These are phyloP conservation scores for Polydrusus cervinus DNA, from an alignment of 2,888 invertebrate genomes.

Conservation along the genomic window DNA sequence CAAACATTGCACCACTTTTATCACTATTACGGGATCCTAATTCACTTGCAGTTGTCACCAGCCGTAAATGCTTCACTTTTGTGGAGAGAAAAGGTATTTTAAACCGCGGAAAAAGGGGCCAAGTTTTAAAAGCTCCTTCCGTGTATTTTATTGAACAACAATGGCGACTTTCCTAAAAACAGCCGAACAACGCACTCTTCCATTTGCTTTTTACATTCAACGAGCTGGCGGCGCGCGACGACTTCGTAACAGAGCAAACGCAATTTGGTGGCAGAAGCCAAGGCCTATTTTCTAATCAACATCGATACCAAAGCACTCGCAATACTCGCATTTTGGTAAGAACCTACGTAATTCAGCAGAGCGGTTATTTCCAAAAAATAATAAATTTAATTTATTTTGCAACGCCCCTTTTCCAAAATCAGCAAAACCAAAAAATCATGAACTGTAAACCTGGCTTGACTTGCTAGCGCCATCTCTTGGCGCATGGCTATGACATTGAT, in stretches of 20 bases:
- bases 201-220: conserved; percentile 58
- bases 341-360: conserved; percentile 51
- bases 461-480: conserved; percentile 13
- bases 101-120: conserved; percentile 4
- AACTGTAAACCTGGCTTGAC: conserved; percentile 31
- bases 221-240: conserved; percentile 63
- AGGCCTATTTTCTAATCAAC: conserved; percentile 58
- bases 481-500: neutral
- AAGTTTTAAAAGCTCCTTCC: conserved; percentile 55
- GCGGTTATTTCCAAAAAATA: conserved; percentile 43
- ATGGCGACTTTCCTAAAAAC: conserved; percentile 70
- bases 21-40: conserved; percentile 62
- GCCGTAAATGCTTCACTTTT: conserved; percentile 16
- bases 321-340: neutral
- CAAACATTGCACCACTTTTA: conserved; percentile 71
- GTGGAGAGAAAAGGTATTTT: conserved; percentile 25
- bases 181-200: conserved; percentile 69
- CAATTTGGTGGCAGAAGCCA: conserved; percentile 62
- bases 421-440: conserved; percentile 9
- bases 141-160: conserved; percentile 69
- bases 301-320: conserved; percentile 47
- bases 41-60: conserved; percentile 39
- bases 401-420: conserved; percentile 23
- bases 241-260: conserved; percentile 66
- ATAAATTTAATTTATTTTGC: conserved; percentile 4